Conservation (phyloP, 1,140 invertebrate genomes). For the Drosophila bipectinata region DNA sequence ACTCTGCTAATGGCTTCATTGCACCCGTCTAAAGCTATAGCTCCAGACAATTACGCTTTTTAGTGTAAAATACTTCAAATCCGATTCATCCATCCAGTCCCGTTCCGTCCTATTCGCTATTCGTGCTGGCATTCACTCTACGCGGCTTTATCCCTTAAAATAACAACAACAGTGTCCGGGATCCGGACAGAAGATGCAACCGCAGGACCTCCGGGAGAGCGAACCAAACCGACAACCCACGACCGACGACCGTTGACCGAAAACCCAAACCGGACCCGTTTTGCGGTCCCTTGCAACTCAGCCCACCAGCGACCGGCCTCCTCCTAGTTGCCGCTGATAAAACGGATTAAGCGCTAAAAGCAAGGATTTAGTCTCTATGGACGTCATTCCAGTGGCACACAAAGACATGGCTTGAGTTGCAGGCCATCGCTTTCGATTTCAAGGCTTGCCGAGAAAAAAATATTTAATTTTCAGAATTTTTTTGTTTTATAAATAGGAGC, state of each 20-base stretch:
- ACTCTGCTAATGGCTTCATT: slow-evolving; percentile 75
- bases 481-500: no score
- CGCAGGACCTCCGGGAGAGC: slow-evolving; percentile 11
- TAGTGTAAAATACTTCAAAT: slow-evolving; percentile 51
- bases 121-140: slow-evolving; percentile 31
- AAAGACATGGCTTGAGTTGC: slow-evolving; percentile 24
- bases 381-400: slow-evolving; percentile 60
- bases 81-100: slow-evolving; percentile 33
- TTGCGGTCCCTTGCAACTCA: slow-evolving; percentile 1
- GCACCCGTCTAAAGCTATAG: slow-evolving; percentile 36
- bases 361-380: slow-evolving; percentile 72
- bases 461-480: background rate
- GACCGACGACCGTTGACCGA: slow-evolving; percentile 18
- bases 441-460: background rate
- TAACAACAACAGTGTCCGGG: slow-evolving; percentile 23
- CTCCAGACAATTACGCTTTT: slow-evolving; percentile 56
- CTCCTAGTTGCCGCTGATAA: slow-evolving; percentile 55
- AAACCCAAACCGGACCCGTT: slow-evolving; percentile 30
- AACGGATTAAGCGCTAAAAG: slow-evolving; percentile 74
- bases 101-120: slow-evolving; percentile 18
- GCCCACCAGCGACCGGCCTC: background rate
- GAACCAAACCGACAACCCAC: slow-evolving; percentile 7
- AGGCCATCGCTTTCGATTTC: background rate
- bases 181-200: slow-evolving; percentile 24
- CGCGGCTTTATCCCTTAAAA: slow-evolving; percentile 55